Conservation (phyloP, 2,113 vertebrate species). For the Vulpes ferrilata region DNA sequence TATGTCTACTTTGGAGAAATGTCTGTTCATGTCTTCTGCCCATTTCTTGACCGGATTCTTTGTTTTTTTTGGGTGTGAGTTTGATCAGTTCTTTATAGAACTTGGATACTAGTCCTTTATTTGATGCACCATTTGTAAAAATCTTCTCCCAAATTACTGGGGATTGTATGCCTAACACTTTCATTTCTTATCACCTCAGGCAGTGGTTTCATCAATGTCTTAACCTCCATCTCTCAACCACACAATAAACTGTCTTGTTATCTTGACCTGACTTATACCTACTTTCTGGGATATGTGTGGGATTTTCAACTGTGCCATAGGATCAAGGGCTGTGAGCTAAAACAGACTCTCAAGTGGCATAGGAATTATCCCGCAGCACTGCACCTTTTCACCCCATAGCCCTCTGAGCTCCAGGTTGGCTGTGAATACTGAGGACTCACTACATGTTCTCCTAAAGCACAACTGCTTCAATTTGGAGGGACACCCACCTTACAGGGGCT, state of each 20-base stretch:
- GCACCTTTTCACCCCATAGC: not conserved
- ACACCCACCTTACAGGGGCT: no score
- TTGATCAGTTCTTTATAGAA: no score
- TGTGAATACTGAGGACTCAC: no score
- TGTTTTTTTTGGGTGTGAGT: no score
- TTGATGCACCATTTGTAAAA: no score
- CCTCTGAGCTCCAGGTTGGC: no score
- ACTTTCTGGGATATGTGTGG: not conserved
- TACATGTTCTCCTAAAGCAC: no score
- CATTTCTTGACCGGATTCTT: not conserved
- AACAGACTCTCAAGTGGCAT: not conserved
- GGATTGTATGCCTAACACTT: not conserved
- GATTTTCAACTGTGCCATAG: not conserved
- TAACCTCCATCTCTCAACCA: not conserved
- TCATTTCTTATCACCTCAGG: not conserved
- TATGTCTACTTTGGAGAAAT: not conserved
- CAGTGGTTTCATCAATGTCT: not conserved
- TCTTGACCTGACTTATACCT: not conserved
- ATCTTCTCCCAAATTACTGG: not conserved
- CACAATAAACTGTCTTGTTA: not conserved
- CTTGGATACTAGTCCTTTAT: no score
- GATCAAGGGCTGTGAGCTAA: not conserved
- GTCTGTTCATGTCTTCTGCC: not conserved
- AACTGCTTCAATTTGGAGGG: no score
- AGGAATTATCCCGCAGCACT: not conserved